phyloP scores from a whole-genome alignment of 2,797 vertebrate genomes.

The Hyperoplus lanceolatus region DNA sequence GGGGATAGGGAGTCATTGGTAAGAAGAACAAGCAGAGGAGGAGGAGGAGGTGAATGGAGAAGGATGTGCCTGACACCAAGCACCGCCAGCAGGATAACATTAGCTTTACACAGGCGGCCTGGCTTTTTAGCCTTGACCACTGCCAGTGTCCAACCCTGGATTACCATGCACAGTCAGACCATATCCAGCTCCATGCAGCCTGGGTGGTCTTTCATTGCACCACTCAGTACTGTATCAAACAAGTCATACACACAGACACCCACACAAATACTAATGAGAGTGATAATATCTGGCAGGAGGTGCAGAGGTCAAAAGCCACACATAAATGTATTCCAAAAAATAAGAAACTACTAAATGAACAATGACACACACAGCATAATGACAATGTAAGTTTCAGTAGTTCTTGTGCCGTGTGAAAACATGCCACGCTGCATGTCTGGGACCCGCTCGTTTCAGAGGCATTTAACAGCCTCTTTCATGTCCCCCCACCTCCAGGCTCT shows the following conservation, averaged over 20 bases:
- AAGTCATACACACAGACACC: slow-evolving; percentile 36
- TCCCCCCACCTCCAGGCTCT: slow-evolving; percentile 78
- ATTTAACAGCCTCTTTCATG: slow-evolving; percentile 85
- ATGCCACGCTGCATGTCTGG: slow-evolving; percentile 67
- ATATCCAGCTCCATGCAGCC: slow-evolving; percentile 53
- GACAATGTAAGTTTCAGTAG: slow-evolving; percentile 37
- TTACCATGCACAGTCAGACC: slow-evolving; percentile 60
- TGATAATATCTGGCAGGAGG: slow-evolving; percentile 6
- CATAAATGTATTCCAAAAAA: not conserved
- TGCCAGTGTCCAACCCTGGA: slow-evolving; percentile 65
- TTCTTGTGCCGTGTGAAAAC: slow-evolving; percentile 44
- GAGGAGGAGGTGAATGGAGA: slow-evolving; percentile 69
- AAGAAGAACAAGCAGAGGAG: slow-evolving; percentile 55
- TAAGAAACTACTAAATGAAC: not conserved
- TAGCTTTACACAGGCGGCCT: slow-evolving; percentile 69
- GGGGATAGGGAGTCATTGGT: slow-evolving; percentile 51
- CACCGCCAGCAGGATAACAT: slow-evolving; percentile 71
- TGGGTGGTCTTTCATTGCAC: slow-evolving; percentile 83
- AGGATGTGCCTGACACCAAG: slow-evolving; percentile 77
- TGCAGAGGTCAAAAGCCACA: slow-evolving; percentile 17
- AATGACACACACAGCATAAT: slow-evolving; percentile 23
- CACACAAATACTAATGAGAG: slow-evolving; percentile 30
- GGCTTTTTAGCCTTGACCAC: slow-evolving; percentile 82
- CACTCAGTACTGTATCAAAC: slow-evolving; percentile 46
- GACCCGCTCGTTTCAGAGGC: slow-evolving; percentile 78